Evolutionary conservation across 2,113 vertebrate genomes (phyloP), one percentile per base, ranked within the genome.

Genomic region (Protomyctophum bolini): DNA sequence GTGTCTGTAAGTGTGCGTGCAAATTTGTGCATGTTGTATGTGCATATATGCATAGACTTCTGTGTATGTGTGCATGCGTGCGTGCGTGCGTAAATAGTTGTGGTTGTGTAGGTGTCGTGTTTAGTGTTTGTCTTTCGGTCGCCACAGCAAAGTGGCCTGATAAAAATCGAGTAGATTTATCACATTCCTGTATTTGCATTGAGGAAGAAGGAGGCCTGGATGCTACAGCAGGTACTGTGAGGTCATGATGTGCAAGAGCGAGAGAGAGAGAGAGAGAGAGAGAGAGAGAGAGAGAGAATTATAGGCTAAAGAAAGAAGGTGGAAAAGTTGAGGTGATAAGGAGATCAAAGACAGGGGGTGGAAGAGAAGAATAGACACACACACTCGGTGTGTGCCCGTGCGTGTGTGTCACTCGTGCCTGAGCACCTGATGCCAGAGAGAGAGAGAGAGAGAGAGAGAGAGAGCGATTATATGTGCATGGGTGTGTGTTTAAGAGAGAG

Each of bases 141-240:
- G 76, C 91, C 91, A 92, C 92, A 92, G 91, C 91, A 93, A 91
- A 91, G 89, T 81, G 89, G 86, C 84, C 71, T 85, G 92, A 93
- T 93, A 93, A 88, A 87, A 93, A 93, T 93, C 92, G 68, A 82
- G 87, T 88, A 83, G 91, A 92, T 93, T 93, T 92, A 93, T 93
- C 91, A 92, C 87, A 86, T 92, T 91, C 87, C 75, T 76, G 79
- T 75, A 92, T 93, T 93, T 93, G 92, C 91, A 93, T 92, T 91
- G 89, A 91, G 90, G 91, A 91, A 91, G 82, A 89, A 78, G 79
- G 78, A 51, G 64, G 62, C 67, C 33, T 81, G 74, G 81, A 86
- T 75, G 85, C 75, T 79, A 54, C 33, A 41, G 33, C 33, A 41
- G 68, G 76, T 84, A 82, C 67, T 87, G 85, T 41, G 91, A 92